These are phyloP conservation scores for Drosophila nebulosa DNA, from an alignment of 1,140 invertebrate species.

Conservation along the genomic window DNA sequence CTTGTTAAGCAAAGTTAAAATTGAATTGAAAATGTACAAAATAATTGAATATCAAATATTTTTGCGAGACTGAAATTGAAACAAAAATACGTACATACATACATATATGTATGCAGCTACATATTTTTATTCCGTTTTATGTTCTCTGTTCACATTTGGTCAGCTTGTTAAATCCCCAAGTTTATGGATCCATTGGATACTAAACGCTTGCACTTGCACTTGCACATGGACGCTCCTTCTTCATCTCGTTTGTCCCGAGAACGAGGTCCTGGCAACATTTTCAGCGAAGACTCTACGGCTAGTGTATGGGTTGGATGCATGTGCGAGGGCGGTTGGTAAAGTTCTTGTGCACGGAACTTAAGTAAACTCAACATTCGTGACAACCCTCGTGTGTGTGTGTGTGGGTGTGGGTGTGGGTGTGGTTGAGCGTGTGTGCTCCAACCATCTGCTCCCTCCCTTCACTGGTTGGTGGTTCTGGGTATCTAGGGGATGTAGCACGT, in stretches of 20 bases:
- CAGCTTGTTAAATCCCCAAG: constrained; percentile 33
- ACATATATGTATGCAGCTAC: no score
- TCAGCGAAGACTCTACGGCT: background rate
- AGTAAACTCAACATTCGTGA: constrained; percentile 15
- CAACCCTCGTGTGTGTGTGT: background rate
- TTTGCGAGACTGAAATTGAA: background rate
- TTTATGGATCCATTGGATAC: constrained; percentile 43
- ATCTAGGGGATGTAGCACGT: constrained; percentile 21
- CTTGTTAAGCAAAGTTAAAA: no score
- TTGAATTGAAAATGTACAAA: background rate
- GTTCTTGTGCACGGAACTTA: background rate
- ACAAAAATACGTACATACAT: background rate
- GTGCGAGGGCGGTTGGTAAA: background rate
- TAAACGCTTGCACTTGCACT: constrained; percentile 23
- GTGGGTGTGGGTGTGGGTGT: background rate
- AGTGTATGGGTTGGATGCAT: background rate
- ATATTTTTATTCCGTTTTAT: background rate
- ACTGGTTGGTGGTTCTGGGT: background rate
- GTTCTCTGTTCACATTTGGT: background rate
- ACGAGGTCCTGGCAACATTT: background rate
- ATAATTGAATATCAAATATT: background rate
- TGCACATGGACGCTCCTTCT: background rate
- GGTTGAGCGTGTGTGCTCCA: background rate
- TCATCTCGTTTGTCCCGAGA: no score
- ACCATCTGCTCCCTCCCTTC: constrained; percentile 29